Conservation (phyloP, 1,140 invertebrate species). For the Chironomus tepperi region DNA sequence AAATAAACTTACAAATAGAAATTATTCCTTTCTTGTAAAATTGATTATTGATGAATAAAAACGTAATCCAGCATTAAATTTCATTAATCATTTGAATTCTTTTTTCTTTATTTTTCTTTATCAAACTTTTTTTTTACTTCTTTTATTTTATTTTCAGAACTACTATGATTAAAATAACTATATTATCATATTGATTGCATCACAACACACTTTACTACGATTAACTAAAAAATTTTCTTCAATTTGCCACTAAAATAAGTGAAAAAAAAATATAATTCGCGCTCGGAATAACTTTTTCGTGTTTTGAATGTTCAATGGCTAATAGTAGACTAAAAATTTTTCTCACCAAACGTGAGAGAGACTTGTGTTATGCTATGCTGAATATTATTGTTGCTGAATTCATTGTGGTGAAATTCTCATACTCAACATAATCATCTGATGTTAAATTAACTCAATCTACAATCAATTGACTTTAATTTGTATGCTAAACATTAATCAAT, state of each 20-base stretch:
- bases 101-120: neutral
- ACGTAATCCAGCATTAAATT: neutral
- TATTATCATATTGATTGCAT: neutral
- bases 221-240: neutral
- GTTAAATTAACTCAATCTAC: no score
- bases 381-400: neutral
- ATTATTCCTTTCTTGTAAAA: neutral
- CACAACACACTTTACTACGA: neutral
- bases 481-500: no score
- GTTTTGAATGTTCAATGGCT: neutral
- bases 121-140: neutral
- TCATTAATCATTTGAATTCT: slow-evolving; percentile 3
- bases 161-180: neutral
- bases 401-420: neutral
- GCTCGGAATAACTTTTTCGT: neutral
- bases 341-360: neutral
- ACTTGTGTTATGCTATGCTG: neutral
- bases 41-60: slow-evolving; percentile 9
- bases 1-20: slow-evolving; percentile 15
- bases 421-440: no score
- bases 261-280: neutral
- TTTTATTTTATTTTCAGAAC: neutral
- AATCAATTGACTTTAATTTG: no score
- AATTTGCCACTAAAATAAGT: slow-evolving; percentile 9
- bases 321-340: neutral